These are phyloP conservation scores for Phylloscopus trochiloides DNA, from an alignment of 2,113 vertebrate species.

Conservation along the genomic window DNA sequence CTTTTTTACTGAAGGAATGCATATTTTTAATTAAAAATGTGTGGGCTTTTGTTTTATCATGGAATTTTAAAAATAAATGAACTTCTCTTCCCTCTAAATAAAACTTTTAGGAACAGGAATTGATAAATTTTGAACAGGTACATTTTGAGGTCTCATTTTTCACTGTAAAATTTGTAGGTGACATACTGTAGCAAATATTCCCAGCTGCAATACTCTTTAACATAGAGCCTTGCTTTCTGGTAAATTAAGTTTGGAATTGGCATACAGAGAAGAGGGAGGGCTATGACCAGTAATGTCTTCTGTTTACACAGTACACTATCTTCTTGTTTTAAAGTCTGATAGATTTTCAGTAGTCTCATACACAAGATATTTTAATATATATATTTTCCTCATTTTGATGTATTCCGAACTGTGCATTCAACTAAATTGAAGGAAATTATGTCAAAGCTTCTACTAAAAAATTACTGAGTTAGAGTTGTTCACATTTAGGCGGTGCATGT, in stretches of 20 bases:
- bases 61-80: background rate
- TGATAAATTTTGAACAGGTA: background rate
- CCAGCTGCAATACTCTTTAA: background rate
- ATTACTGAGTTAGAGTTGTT: background rate
- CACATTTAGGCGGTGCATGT: background rate
- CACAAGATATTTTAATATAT: background rate
- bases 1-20: background rate
- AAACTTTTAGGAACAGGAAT: background rate
- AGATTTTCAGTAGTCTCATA: background rate
- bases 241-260: background rate
- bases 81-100: background rate
- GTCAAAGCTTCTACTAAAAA: slow-evolving; percentile 9
- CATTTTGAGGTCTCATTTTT: background rate
- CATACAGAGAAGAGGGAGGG: background rate
- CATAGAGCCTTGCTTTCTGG: background rate
- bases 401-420: background rate
- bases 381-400: background rate
- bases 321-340: background rate
- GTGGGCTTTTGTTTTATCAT: background rate
- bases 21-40: background rate
- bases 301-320: background rate
- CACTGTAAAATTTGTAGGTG: background rate
- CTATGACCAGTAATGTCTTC: background rate
- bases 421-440: slow-evolving; percentile 23
- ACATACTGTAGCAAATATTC: background rate